Evolutionary conservation across 2,888 invertebrate genomes (phyloP).

Genomic region (Andrena camellia): DNA sequence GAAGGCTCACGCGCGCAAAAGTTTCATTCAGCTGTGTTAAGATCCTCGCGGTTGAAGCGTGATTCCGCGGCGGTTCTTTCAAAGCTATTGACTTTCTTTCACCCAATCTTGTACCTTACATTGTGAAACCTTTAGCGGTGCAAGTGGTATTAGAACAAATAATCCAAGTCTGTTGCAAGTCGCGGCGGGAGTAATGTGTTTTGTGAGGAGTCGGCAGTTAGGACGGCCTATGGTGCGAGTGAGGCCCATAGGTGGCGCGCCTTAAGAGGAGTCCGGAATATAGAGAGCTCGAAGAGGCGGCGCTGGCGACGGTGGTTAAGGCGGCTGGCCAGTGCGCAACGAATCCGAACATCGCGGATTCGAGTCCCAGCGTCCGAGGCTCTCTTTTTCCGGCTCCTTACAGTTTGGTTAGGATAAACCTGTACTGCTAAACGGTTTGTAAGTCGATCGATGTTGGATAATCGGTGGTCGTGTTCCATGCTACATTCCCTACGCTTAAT

Average conservation of each 20-base stretch:
- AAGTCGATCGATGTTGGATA: slow-evolving; percentile 77
- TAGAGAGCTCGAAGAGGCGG: no score
- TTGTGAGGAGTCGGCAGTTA: slow-evolving; percentile 25
- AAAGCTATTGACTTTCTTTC: slow-evolving; percentile 62
- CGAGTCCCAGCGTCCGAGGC: no score
- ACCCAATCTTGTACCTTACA: slow-evolving; percentile 60
- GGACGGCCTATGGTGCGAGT: slow-evolving; percentile 34
- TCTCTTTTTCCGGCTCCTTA: no score
- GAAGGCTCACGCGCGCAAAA: no score
- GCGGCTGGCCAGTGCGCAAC: no score
- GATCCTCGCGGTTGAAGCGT: background rate
- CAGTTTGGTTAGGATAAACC: slow-evolving; percentile 51
- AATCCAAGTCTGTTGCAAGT: slow-evolving; percentile 61
- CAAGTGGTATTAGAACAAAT: slow-evolving; percentile 65
- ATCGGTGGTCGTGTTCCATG: slow-evolving; percentile 82
- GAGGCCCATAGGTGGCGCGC: background rate
- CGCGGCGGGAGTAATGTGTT: slow-evolving; percentile 34
- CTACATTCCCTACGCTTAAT: slow-evolving; percentile 85
- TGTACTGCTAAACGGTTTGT: slow-evolving; percentile 75
- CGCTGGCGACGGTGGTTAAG: no score
- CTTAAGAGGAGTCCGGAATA: no score
- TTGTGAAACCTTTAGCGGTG: slow-evolving; percentile 70
- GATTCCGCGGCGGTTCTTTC: slow-evolving; percentile 43
- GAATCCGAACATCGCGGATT: no score
- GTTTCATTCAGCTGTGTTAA: no score